These are phyloP conservation scores for Zaprionus ghesquierei DNA, from an alignment of 1,140 invertebrate genomes.

Conservation along the genomic window DNA sequence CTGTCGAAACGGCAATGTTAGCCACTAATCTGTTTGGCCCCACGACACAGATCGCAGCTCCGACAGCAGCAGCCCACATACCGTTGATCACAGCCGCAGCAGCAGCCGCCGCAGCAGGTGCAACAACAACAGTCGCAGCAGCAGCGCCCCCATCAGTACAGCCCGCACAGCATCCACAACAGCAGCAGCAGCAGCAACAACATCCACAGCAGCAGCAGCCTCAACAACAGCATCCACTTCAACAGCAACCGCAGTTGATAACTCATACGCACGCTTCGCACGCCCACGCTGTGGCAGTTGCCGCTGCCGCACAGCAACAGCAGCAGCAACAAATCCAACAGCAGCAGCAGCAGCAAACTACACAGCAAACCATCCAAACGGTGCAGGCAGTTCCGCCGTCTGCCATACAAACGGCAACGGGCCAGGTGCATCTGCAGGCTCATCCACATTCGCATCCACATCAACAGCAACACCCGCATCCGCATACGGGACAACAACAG, in stretches of 20 bases:
- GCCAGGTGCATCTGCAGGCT: constrained; percentile 39
- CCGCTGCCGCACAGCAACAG: constrained; percentile 55
- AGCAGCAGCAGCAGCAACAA: constrained; percentile 25
- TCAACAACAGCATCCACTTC: constrained; percentile 18
- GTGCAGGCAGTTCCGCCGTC: constrained; percentile 34
- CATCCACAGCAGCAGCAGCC: constrained; percentile 36
- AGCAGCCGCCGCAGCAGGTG: constrained; percentile 53
- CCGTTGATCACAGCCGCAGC: constrained; percentile 75
- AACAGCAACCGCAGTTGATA: constrained; percentile 50
- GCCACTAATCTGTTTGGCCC: constrained; percentile 75
- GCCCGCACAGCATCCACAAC: constrained; percentile 40
- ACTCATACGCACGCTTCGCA: constrained; percentile 46
- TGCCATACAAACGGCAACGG: constrained; percentile 12
- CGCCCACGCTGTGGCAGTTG: constrained; percentile 47
- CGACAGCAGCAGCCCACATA: constrained; percentile 71
- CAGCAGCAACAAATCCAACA: constrained; percentile 40
- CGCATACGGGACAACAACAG: constrained; percentile 50
- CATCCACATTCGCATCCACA: constrained; percentile 37
- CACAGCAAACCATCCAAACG: constrained; percentile 45
- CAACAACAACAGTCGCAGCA: constrained; percentile 57
- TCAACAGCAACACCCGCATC: constrained; percentile 56
- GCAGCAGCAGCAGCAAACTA: constrained; percentile 44
- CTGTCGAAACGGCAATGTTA: constrained; percentile 82
- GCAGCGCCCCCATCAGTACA: constrained; percentile 36
- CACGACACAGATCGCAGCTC: constrained; percentile 77